Conservation (phyloP, 2,888 invertebrate genomes). For the Clunio marinus region DNA sequence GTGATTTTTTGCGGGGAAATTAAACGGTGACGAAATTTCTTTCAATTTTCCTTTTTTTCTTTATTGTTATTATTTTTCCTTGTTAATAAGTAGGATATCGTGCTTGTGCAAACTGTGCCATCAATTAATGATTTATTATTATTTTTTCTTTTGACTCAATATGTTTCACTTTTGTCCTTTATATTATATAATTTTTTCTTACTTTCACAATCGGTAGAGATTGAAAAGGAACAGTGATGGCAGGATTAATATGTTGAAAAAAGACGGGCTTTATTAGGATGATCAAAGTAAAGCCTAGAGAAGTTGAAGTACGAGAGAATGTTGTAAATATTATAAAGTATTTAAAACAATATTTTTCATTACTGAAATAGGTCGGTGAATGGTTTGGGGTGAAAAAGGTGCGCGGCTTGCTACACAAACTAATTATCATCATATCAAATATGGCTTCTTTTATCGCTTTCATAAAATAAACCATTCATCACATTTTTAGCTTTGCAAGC, state of each 20-base stretch:
- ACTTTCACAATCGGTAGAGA: not conserved
- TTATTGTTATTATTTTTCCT: not conserved
- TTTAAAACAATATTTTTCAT: no score
- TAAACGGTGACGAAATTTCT: conserved; percentile 9
- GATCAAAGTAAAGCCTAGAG: no score
- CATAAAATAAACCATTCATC: conserved; percentile 24
- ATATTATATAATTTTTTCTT: not conserved
- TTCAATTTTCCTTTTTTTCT: no score
- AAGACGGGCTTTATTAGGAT: not conserved
- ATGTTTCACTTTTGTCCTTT: not conserved
- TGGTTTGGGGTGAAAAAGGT: not conserved
- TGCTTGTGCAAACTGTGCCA: conserved; percentile 25
- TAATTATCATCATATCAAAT: conserved; percentile 28
- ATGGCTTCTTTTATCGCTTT: conserved; percentile 18
- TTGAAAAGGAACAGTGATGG: not conserved
- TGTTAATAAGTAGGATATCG: conserved; percentile 6
- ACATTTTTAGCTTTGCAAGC: conserved; percentile 21
- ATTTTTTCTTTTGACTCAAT: conserved; percentile 5
- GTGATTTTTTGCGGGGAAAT: not conserved
- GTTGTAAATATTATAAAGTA: no score
- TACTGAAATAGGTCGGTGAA: no score
- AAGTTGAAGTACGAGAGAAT: no score
- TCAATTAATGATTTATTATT: conserved; percentile 31
- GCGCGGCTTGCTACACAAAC: conserved; percentile 9
- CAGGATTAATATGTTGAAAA: not conserved